phyloP scores from a whole-genome alignment of 2,797 vertebrate species.

The Sciaenops ocellatus region DNA sequence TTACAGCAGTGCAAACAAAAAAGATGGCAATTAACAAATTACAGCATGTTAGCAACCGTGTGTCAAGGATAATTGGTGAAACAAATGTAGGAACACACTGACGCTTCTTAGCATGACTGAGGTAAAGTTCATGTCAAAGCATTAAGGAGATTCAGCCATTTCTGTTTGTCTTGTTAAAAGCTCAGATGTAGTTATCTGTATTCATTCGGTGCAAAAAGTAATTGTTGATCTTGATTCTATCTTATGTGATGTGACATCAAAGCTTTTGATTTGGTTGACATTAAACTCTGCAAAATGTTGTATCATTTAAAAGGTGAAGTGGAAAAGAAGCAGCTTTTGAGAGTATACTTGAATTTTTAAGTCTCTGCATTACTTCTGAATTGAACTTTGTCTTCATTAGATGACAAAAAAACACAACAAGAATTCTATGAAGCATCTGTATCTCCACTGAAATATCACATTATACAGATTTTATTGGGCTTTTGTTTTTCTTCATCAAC shows the following conservation, averaged over 20 bases:
- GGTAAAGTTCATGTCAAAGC: slow-evolving; percentile 9
- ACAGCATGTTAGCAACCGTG: slow-evolving; percentile 42
- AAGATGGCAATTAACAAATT: slow-evolving; percentile 62
- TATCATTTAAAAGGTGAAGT: slow-evolving; percentile 4
- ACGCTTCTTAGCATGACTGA: slow-evolving; percentile 6
- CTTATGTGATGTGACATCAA: background rate
- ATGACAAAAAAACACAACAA: background rate
- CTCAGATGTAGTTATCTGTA: background rate
- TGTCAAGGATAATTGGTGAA: slow-evolving; percentile 43
- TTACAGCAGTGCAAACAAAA: slow-evolving; percentile 47
- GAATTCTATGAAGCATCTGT: background rate
- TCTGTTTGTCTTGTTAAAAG: slow-evolving; percentile 12
- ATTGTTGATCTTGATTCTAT: slow-evolving; percentile 6
- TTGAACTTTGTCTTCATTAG: background rate
- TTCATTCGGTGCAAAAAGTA: background rate
- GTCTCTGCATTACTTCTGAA: background rate
- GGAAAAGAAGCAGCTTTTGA: background rate
- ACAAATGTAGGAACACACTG: slow-evolving; percentile 9
- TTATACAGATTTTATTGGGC: slow-evolving; percentile 20
- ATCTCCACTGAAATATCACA: background rate
- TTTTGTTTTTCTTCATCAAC: slow-evolving; percentile 17
- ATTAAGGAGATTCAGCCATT: background rate
- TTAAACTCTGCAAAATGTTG: background rate
- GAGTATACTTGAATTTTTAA: background rate
- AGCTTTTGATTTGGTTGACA: slow-evolving; percentile 1